Evolutionary conservation across 2,888 invertebrate genomes (phyloP).

Genomic region (Noctua janthe): DNA sequence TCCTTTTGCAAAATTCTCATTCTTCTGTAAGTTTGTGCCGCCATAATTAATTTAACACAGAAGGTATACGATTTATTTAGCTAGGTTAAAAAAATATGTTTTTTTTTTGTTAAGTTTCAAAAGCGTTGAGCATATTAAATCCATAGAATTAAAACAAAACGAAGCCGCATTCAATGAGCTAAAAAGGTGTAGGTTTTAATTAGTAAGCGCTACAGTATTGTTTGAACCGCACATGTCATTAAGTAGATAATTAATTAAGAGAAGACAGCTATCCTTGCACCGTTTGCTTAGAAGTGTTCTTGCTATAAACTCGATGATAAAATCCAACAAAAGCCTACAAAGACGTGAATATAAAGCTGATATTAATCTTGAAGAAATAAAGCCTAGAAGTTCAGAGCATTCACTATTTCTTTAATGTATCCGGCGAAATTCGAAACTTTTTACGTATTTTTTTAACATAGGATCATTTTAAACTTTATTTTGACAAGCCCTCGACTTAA

Average conservation of each 20-base stretch:
- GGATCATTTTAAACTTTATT: not conserved
- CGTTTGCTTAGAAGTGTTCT: not conserved
- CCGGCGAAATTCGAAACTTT: not conserved
- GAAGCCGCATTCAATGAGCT: not conserved
- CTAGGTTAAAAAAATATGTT: not conserved
- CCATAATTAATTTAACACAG: not conserved
- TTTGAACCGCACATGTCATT: not conserved
- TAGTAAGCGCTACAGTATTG: not conserved
- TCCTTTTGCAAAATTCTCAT: not conserved
- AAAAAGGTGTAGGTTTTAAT: not conserved
- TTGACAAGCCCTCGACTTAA: not conserved
- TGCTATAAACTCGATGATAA: not conserved
- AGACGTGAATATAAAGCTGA: not conserved
- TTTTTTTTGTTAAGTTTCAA: not conserved
- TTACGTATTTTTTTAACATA: not conserved
- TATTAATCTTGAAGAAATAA: not conserved
- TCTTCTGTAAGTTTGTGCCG: not conserved
- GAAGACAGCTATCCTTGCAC: not conserved
- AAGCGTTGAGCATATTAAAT: not conserved
- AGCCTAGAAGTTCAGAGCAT: not conserved
- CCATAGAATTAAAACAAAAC: conserved; percentile 6
- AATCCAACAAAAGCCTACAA: not conserved
- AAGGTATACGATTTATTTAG: not conserved
- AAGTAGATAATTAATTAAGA: not conserved
- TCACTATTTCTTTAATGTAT: not conserved